Base-by-base conservation (phyloP, 1,140 invertebrate genomes). In the Cydia splendana region DNA sequence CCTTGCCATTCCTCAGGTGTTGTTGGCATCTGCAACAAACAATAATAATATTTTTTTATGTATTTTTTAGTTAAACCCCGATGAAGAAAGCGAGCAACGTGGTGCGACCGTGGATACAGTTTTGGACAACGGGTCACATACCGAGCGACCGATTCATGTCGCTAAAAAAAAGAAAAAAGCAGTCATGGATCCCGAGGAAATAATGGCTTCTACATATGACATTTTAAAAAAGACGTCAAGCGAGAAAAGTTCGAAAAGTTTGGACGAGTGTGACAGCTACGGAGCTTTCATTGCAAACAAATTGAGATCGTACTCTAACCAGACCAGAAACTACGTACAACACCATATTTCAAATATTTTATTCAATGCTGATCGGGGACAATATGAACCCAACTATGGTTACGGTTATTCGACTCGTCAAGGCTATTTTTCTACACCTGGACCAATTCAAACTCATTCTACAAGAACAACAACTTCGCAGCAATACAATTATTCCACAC, bases 341-440 rank as follows among this genome's bases (percentile, higher is more conserved):
- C 75, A 79, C 74, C 45, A 74, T 65, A 79, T 77, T 75, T 79
- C 75, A 30, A 79, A 79, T 65, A 79, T 79, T 75, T 76, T 77
- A 65, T 79, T 79, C 65, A 77, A 65, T 76, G 78, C 78, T 77
- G 75, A 79, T 79, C 78, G 75, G 38, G 78, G 78, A 79, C 75
- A 79, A 67, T 79, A 76, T 79, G 75, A 38, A 38, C 34, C 34
- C 34, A 38, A 79, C 75, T 79, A 77, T 79, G 78, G 57, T 4
- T 51, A 76, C 76, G 71, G 24, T 42, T 76, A 18, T 76, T 76
- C 28, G 20, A 38, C 34, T 38, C 34, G 34, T 38, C 34, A 38
- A 38, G 34, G 34, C 34, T 38, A 38, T 38, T 38, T 38, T 38
- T 38, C 34, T 38, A 38, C 34, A 38, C 34, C 34, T 38, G 34